phyloP scores from a whole-genome alignment of 2,888 invertebrate species.

The Drosophila lacicola region DNA sequence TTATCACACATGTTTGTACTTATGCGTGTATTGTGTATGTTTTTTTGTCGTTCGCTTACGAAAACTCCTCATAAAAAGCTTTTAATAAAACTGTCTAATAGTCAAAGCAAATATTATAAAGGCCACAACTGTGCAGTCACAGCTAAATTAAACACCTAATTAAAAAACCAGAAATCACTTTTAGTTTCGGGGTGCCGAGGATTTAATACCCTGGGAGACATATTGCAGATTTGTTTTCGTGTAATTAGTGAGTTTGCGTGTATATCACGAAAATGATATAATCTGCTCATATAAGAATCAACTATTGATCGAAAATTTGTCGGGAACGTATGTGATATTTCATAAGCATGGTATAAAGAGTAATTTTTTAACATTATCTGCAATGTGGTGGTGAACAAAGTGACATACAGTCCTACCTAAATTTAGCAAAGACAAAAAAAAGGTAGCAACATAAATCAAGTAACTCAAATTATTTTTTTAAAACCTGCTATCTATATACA shows the following conservation, averaged over 20 bases:
- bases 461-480: constrained; percentile 6
- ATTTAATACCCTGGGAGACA: neutral
- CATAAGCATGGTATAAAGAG: too few species aligned
- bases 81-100: constrained; percentile 55
- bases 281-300: too few species aligned
- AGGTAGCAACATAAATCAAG: constrained; percentile 1
- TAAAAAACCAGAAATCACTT: constrained; percentile 3
- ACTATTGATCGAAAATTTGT: too few species aligned
- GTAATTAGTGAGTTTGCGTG: too few species aligned
- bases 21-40: constrained; percentile 1
- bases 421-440: neutral
- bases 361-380: neutral
- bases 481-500: neutral
- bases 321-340: neutral
- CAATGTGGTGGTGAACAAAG: constrained; percentile 2
- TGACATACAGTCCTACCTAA: neutral
- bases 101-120: constrained; percentile 40
- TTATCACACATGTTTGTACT: constrained; percentile 4
- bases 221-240: neutral
- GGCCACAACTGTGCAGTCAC: constrained; percentile 21
- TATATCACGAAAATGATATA: too few species aligned
- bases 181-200: neutral
- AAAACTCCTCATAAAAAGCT: constrained; percentile 47
- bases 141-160: constrained; percentile 24
- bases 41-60: constrained; percentile 3